Evolutionary conservation across 2,888 invertebrate species (phyloP).

Genomic region (Amblyjoppa fuscipennis): DNA sequence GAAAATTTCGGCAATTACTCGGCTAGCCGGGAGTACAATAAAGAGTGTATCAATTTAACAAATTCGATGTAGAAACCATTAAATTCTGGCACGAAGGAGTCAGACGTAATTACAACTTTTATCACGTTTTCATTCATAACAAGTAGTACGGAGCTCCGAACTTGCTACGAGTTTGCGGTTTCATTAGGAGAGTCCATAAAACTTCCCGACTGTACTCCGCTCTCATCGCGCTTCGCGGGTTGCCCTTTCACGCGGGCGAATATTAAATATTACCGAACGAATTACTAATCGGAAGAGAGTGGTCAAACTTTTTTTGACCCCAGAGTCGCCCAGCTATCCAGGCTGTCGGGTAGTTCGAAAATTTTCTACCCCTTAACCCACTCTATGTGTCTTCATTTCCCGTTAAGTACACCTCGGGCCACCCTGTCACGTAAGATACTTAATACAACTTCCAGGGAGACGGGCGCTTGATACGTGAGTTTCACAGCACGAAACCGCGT

Average conservation of each 20-base stretch:
- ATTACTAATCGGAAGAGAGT: slow-evolving; percentile 42
- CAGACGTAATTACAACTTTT: neutral
- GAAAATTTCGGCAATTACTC: too few species aligned
- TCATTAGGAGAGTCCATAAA: slow-evolving; percentile 18
- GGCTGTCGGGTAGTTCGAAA: neutral
- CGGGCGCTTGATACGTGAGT: slow-evolving; percentile 25
- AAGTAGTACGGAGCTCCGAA: slow-evolving; percentile 42
- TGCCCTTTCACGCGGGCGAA: neutral
- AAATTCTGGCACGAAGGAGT: neutral
- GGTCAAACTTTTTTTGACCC: slow-evolving; percentile 22
- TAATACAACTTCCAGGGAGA: slow-evolving; percentile 22
- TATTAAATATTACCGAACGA: slow-evolving; percentile 52
- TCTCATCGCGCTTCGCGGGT: neutral
- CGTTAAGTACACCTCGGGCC: neutral
- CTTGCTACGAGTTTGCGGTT: slow-evolving; percentile 20
- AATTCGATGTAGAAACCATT: neutral
- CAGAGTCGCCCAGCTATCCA: neutral
- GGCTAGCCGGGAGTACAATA: too few species aligned
- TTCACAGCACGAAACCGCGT: slow-evolving; percentile 1
- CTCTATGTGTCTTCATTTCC: neutral
- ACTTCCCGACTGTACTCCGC: slow-evolving; percentile 41
- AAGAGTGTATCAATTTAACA: neutral
- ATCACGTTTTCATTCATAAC: slow-evolving; percentile 59
- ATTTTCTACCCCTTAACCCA: neutral
- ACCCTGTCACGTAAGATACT: slow-evolving; percentile 20